Conservation (phyloP, 1,140 invertebrate genomes). For the Eupristina koningsbergeri region DNA sequence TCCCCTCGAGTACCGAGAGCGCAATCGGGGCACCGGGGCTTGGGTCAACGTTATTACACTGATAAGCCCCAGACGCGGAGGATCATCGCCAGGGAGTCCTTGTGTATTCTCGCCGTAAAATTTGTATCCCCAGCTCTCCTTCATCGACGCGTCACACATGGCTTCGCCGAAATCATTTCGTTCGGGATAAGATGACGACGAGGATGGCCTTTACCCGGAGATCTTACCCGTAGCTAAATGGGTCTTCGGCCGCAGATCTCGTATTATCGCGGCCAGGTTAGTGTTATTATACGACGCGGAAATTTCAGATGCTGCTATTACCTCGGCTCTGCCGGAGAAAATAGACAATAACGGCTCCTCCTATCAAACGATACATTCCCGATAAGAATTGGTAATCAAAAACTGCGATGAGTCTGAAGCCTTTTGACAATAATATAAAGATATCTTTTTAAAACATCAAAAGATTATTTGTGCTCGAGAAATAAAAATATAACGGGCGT, state of each 20-base stretch:
- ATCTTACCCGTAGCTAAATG: background rate
- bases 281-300: conserved; percentile 22
- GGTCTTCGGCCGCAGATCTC: background rate
- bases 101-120: background rate
- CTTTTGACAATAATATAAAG: too few species aligned
- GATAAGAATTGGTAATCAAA: background rate
- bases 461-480: too few species aligned
- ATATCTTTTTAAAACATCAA: too few species aligned
- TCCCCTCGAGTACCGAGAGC: background rate
- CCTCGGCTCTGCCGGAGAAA: background rate
- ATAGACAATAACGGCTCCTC: background rate
- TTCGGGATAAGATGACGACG: background rate
- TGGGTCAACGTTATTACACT: conserved; percentile 57
- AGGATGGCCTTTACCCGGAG: background rate
- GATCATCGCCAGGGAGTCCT: background rate
- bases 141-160: background rate
- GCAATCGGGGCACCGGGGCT: conserved; percentile 48
- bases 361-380: background rate
- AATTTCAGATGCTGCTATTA: background rate
- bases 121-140: background rate
- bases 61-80: conserved; percentile 24
- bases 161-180: conserved; percentile 21
- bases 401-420: background rate
- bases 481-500: too few species aligned
- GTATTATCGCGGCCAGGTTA: conserved; percentile 7